A percentile compares a stretch with the other conserved stretches of the same genome.
Conservation (phyloP, 2,888 invertebrate genomes). For the Cacoxenus indagator region DNA sequence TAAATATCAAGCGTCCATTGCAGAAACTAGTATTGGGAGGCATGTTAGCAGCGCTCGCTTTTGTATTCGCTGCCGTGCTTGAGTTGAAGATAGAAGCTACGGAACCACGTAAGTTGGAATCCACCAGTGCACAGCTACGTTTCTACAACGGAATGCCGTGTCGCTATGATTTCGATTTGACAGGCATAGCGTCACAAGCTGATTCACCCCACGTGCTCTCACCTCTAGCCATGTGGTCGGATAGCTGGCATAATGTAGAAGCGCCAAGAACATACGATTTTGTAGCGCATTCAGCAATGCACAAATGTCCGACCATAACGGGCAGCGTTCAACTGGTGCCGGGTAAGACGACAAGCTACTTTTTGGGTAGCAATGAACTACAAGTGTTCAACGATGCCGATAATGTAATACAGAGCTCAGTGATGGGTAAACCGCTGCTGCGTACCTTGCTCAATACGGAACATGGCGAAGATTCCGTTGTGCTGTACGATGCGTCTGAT, state of each 20-base stretch:
- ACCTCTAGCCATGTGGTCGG: slow-evolving; percentile 69
- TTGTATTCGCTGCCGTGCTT: slow-evolving; percentile 85
- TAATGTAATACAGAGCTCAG: slow-evolving; percentile 50
- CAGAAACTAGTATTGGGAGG: slow-evolving; percentile 80
- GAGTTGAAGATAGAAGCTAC: slow-evolving; percentile 81
- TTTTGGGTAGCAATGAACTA: slow-evolving; percentile 47
- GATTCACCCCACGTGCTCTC: slow-evolving; percentile 27
- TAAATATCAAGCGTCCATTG: slow-evolving; percentile 64
- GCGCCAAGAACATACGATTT: slow-evolving; percentile 66
- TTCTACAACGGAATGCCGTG: slow-evolving; percentile 80
- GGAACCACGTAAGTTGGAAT: slow-evolving; percentile 71
- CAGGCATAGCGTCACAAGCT: neutral
- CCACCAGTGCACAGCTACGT: slow-evolving; percentile 78
- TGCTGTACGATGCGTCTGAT: slow-evolving; percentile 35
- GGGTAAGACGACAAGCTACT: slow-evolving; percentile 62
- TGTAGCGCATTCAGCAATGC: slow-evolving; percentile 54
- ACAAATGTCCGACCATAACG: neutral
- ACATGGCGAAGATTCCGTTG: slow-evolving; percentile 42
- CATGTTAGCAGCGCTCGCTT: slow-evolving; percentile 84
- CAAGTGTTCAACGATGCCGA: slow-evolving; percentile 58
- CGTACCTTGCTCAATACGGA: slow-evolving; percentile 65
- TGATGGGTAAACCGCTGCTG: slow-evolving; percentile 61
- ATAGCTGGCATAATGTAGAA: slow-evolving; percentile 70
- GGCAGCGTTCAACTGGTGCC: slow-evolving; percentile 50
- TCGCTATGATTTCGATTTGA: slow-evolving; percentile 69